phyloP scores from a whole-genome alignment of 2,888 invertebrate genomes.

The Apamea epomidion region DNA sequence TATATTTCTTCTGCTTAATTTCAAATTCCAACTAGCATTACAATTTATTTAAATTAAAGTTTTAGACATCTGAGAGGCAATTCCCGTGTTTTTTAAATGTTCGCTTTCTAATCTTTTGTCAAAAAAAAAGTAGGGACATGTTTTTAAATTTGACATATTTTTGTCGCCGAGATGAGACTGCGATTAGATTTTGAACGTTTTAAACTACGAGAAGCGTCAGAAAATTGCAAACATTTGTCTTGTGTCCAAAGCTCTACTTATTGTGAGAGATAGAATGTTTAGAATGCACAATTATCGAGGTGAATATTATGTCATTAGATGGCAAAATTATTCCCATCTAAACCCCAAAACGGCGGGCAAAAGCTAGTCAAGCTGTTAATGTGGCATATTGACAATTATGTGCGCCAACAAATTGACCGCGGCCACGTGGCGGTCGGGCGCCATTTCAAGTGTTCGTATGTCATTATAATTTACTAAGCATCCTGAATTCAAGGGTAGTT shows the following conservation, averaged over 20 bases:
- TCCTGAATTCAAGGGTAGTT: conserved; percentile 46
- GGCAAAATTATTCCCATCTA: conserved; percentile 4
- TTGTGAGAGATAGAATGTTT: not conserved
- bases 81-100: not conserved
- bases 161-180: not conserved
- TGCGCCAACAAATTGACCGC: conserved; percentile 50
- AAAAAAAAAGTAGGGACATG: too few species aligned
- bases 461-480: conserved; percentile 45
- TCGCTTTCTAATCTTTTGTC: not conserved
- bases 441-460: conserved; percentile 59
- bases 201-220: not conserved
- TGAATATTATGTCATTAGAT: not conserved
- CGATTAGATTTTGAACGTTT: not conserved
- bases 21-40: not conserved
- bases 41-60: not conserved
- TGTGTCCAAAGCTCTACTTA: not conserved
- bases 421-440: conserved; percentile 65
- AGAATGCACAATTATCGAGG: not conserved
- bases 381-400: conserved; percentile 57
- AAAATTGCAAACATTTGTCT: not conserved
- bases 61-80: not conserved
- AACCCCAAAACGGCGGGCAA: not conserved
- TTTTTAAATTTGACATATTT: too few species aligned
- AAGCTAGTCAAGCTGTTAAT: conserved; percentile 21
- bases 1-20: not conserved